A percentile compares a stretch with the other conserved stretches of the same genome.
These are phyloP conservation scores for Probosciger aterrimus DNA, from an alignment of 2,113 vertebrate species.

Conservation along the genomic window DNA sequence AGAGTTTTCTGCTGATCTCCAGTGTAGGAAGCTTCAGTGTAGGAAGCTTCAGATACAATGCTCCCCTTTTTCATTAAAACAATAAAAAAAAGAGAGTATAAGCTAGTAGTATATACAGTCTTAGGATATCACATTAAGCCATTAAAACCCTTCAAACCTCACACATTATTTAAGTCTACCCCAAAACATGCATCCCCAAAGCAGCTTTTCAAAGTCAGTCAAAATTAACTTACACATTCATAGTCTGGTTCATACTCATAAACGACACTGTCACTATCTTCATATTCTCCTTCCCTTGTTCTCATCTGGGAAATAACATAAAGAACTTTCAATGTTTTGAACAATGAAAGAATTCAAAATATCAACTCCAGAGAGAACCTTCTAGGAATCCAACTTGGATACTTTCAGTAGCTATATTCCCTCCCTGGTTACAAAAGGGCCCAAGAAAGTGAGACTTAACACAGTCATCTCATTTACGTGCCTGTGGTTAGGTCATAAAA, in stretches of 20 bases:
- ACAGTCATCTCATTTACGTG: background rate
- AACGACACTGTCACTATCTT: constrained; percentile 42
- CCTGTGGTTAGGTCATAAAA: background rate
- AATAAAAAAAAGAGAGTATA: background rate
- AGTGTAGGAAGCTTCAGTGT: constrained; percentile 36
- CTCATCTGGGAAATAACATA: constrained; percentile 53
- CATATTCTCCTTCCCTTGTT: constrained; percentile 49
- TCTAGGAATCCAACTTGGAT: background rate
- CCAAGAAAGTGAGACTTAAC: background rate
- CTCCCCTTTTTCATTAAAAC: constrained; percentile 45
- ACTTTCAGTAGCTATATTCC: background rate
- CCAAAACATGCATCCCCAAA: background rate
- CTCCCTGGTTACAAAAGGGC: background rate
- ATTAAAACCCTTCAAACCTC: background rate
- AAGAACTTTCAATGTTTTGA: background rate
- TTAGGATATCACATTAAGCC: background rate
- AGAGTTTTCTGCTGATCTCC: constrained; percentile 65
- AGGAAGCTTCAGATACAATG: constrained; percentile 28
- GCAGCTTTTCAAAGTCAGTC: background rate
- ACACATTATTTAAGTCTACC: background rate
- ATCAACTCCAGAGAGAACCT: background rate
- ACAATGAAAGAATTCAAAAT: background rate
- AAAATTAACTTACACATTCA: constrained; percentile 61
- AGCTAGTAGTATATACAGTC: background rate
- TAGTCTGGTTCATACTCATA: constrained; percentile 67